Evolutionary conservation across 2,797 vertebrate species (phyloP).

Genomic region (Periparus ater): DNA sequence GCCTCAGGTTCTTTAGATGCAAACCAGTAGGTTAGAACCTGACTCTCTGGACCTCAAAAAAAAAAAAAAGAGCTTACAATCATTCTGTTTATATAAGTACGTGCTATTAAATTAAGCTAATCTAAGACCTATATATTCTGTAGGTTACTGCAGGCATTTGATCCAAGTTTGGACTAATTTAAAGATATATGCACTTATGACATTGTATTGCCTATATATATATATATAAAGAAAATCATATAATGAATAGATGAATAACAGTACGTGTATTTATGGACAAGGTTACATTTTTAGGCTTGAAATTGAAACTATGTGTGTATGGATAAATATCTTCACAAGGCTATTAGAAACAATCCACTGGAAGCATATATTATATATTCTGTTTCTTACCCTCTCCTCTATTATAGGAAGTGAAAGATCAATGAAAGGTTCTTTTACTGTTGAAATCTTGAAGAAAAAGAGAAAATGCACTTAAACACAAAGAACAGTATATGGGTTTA

Average conservation of each 20-base stretch:
- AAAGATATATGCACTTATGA: background rate
- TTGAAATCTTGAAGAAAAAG: conserved; percentile 87
- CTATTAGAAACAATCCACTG: background rate
- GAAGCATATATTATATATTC: conserved; percentile 14
- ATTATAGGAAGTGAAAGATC: conserved; percentile 98
- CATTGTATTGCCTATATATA: background rate
- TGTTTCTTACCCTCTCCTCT: conserved; percentile 92
- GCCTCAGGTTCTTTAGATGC: background rate
- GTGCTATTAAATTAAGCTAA: background rate
- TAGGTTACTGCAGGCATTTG: background rate
- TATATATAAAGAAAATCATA: background rate
- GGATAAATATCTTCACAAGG: background rate
- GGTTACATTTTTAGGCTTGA: background rate
- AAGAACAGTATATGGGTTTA: background rate
- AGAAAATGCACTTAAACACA: conserved; percentile 47
- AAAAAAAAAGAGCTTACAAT: background rate
- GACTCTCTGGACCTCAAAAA: background rate
- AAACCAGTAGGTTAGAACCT: background rate
- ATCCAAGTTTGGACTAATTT: background rate
- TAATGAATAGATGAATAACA: background rate
- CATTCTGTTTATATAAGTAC: background rate
- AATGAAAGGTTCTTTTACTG: conserved; percentile 95
- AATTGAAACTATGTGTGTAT: background rate
- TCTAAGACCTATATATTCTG: background rate
- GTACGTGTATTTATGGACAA: background rate